Conservation (phyloP, 2,888 invertebrate genomes). For the Colletes collaris region DNA sequence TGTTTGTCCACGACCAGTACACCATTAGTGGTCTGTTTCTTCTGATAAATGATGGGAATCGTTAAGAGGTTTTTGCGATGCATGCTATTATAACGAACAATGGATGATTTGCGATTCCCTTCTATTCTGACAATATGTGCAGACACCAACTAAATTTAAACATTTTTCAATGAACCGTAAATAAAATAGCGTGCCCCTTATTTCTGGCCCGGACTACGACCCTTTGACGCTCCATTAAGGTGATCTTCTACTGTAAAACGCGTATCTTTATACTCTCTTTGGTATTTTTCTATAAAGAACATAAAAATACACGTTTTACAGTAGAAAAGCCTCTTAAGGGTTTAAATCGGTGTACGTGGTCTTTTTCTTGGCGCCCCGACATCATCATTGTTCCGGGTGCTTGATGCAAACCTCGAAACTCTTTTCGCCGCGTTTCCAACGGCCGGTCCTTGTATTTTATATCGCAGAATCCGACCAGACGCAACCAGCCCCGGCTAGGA, state of each 20-base stretch:
- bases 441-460: slow-evolving; percentile 32
- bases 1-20: slow-evolving; percentile 38
- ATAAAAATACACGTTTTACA: no score
- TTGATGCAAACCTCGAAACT: slow-evolving; percentile 22
- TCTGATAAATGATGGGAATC: slow-evolving; percentile 32
- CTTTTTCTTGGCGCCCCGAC: background rate
- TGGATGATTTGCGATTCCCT: slow-evolving; percentile 1
- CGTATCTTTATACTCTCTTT: no score
- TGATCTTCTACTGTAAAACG: no score
- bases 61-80: slow-evolving; percentile 21
- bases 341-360: no score
- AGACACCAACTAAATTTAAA: no score
- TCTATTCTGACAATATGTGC: no score
- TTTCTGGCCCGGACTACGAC: no score
- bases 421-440: background rate
- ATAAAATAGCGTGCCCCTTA: no score
- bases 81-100: slow-evolving; percentile 11
- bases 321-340: no score
- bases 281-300: no score
- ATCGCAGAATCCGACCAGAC: slow-evolving; percentile 33
- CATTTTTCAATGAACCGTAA: no score
- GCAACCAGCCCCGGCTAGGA: slow-evolving; percentile 34
- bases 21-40: slow-evolving; percentile 37
- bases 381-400: slow-evolving; percentile 23
- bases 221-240: no score